Conservation (phyloP, 2,797 vertebrate genomes). For the Scyliorhinus canicula region DNA sequence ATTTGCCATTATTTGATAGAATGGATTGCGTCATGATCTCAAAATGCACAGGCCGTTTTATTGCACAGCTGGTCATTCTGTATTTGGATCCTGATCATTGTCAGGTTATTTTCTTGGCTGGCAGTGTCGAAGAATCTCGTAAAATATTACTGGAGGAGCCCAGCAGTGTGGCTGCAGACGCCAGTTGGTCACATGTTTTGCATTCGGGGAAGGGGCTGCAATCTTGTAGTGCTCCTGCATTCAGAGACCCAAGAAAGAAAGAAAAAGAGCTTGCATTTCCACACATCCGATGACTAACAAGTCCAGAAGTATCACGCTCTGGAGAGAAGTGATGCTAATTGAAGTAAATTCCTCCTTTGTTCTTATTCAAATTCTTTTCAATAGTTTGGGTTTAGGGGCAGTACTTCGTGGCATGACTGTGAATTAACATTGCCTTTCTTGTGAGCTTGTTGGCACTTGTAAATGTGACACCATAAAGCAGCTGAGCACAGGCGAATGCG, state of each 20-base stretch:
- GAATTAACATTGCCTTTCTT: constrained; percentile 33
- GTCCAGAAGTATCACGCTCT: not conserved
- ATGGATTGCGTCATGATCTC: not conserved
- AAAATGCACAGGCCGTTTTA: not conserved
- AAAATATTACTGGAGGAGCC: not conserved
- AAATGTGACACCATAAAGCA: constrained; percentile 35
- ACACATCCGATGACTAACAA: not conserved
- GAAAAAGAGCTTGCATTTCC: not conserved
- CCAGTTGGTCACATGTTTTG: not conserved
- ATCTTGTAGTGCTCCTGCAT: not conserved
- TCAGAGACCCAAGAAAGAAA: not conserved
- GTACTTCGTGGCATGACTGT: constrained; percentile 7
- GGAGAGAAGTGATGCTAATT: constrained; percentile 25
- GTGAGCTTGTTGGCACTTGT: not conserved
- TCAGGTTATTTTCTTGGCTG: not conserved
- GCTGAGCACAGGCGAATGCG: constrained; percentile 11
- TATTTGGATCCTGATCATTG: not conserved
- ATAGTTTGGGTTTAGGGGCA: constrained; percentile 4
- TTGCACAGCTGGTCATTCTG: not conserved
- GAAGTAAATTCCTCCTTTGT: constrained; percentile 34
- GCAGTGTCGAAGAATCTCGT: not conserved
- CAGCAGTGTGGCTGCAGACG: not conserved
- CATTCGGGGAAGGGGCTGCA: not conserved
- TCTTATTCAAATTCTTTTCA: constrained; percentile 9
- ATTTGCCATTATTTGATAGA: not conserved